Base-by-base conservation (phyloP, 2,888 invertebrate genomes). In the Pyrrhia umbra region DNA sequence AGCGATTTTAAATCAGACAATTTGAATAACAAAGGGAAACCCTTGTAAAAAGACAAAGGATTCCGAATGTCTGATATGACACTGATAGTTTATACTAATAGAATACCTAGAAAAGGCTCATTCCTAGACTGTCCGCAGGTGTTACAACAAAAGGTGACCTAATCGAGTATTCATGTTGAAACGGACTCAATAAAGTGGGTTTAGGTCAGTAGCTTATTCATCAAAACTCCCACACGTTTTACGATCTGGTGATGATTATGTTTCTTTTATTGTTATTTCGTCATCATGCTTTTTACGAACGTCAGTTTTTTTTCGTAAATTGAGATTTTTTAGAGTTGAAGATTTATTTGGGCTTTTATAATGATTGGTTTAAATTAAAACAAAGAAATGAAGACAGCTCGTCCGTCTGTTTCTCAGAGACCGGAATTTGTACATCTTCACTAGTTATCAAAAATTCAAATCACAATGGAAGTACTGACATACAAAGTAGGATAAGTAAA, bases 121-220 rank as follows among this genome's bases (percentile, higher is more conserved):
- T 60, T 65, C 23, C 57, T 60, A 56, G 46, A 58, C 42, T 8
- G 2, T 40, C 23, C 68, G 60, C 79, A 79, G 77, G 74, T 81
- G 80, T 70, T 62, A 66, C 51, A 46, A 58, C 55, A 68, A 64
- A 30, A 49, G 55, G 60, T 82, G 83, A 83, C 79, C 77, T 84
- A 81, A 83, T 75, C 65, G 51, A 46, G 54, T 75, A 73, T 75
- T 71, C 67, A 79, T 81, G 79, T 74, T 50, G 71, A 71, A 79
- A 78, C 70, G 37, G 77, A 74, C 70, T 68, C 60, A 75, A 75
- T 61, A 63, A 81, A 77, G 78, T 83, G 70, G 80, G 84, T 85
- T 83, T 84, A 82, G 87, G 81, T 83, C 85, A 80, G 56, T 57
- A 58, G 74, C 78, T 80, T 82, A 82, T 82, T 84, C 85, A 84